Base-by-base conservation (phyloP, 1,140 invertebrate genomes). In the Drosophila suzukii region DNA sequence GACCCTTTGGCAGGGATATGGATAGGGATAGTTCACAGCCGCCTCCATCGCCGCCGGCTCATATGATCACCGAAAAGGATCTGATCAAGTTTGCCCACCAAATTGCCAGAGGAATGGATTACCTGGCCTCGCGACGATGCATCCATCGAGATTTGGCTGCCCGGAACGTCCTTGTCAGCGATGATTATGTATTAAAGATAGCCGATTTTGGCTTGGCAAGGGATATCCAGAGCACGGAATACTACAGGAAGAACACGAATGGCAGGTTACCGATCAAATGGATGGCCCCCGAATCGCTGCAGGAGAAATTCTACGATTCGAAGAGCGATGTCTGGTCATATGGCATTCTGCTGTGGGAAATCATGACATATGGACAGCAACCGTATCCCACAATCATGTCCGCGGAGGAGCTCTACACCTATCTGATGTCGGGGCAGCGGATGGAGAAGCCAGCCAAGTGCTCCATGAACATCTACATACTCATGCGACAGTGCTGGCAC, bases 221-320 rank as follows among this genome's bases (percentile, higher is more conserved):
- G 78, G 98, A 99, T 91, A 96, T 99, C 12, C 96, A 98, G 81
- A 96, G 96, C 75, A 96, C 98, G 66, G 98, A 99, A 86, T 99
- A 99, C 91, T 99, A 99, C 92, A 95, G 97, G 60, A 99, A 99
- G 93, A 98, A 96, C 47, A 98, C 97, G 6, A 98, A 99, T 92
- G 98, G 98, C 11, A 94, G 97, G 30, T 92, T 99, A 55, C 98
- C 98, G 3, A 97, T 99, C 1, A 99, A 99, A 93, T 99, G 99
- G 99, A 99, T 99, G 99, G 98, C 99, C 1, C 98, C 98, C 0
- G 99, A 99, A 93, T 98, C 98, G 0, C 93, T 99, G 10, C 98
- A 98, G 89, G 96, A 98, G 75, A 95, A 98, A 80, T 95, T 98
- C 36, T 99, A 99, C 91, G 99, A 98, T 3, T 96, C 97, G 39